These are phyloP conservation scores for Brachypterus glaber DNA, from an alignment of 2,888 invertebrate species.

Conservation along the genomic window DNA sequence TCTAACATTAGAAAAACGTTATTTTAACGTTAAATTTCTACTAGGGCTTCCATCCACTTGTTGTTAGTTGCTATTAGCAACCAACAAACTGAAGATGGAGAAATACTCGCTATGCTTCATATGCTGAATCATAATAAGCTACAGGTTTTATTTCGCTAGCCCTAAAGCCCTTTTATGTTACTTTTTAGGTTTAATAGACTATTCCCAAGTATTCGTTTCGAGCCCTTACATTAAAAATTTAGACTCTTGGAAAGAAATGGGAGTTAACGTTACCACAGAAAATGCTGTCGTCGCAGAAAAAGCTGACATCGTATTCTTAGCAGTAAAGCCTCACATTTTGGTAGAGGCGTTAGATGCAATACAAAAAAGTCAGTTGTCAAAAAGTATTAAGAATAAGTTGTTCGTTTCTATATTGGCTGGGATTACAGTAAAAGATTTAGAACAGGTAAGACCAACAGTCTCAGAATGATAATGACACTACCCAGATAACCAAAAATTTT, in stretches of 20 bases:
- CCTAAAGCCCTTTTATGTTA: no score
- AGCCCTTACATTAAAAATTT: slow-evolving; percentile 61
- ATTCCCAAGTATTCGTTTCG: slow-evolving; percentile 60
- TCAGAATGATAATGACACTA: no score
- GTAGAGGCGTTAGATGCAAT: slow-evolving; percentile 44
- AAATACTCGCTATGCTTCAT: not conserved
- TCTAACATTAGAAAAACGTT: no score
- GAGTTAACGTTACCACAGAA: slow-evolving; percentile 50
- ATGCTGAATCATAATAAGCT: no score
- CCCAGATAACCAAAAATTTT: no score
- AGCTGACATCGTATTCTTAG: slow-evolving; percentile 70
- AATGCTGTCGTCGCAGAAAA: slow-evolving; percentile 56
- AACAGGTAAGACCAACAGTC: slow-evolving; percentile 54
- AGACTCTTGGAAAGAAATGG: slow-evolving; percentile 54
- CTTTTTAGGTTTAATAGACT: slow-evolving; percentile 51
- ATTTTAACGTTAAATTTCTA: no score
- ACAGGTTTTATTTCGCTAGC: not conserved
- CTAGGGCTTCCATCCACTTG: not conserved
- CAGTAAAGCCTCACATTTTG: slow-evolving; percentile 81
- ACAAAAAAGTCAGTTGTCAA: slow-evolving; percentile 23
- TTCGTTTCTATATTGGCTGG: slow-evolving; percentile 82
- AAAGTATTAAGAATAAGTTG: slow-evolving; percentile 44
- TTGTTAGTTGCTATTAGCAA: not conserved
- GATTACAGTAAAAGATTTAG: slow-evolving; percentile 52
- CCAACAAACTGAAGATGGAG: not conserved